Evolutionary conservation across 2,888 invertebrate species (phyloP).

Genomic region (Fragum whitleyi): DNA sequence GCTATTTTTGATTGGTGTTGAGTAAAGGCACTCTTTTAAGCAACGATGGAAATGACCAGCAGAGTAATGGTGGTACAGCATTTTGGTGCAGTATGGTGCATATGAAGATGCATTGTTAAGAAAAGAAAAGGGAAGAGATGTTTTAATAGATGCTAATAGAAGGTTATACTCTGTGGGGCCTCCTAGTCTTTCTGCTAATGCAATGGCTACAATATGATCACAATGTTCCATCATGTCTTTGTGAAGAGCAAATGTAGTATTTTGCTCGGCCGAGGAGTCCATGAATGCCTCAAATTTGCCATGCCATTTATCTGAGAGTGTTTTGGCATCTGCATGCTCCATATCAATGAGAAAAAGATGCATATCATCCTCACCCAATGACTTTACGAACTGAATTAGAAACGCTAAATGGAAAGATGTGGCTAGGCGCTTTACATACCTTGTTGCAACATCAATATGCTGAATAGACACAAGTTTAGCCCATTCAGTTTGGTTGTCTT

Average conservation of each 20-base stretch:
- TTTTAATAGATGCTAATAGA: conserved; percentile 51
- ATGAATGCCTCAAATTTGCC: conserved; percentile 15
- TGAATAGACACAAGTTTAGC: too few relatives aligned
- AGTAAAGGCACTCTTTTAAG: conserved; percentile 48
- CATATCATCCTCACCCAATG: background rate
- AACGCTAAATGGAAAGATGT: conserved; percentile 35
- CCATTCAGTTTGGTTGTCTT: too few relatives aligned
- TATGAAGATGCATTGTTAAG: conserved; percentile 59
- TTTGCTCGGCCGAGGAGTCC: conserved; percentile 19
- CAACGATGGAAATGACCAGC: conserved; percentile 46
- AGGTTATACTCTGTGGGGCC: conserved; percentile 51
- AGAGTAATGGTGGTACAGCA: conserved; percentile 42
- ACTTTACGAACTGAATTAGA: conserved; percentile 22
- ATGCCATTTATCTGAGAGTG: too few relatives aligned
- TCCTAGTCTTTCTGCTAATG: conserved; percentile 55
- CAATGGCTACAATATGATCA: conserved; percentile 54
- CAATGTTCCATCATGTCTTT: conserved; percentile 58
- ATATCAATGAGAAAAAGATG: conserved; percentile 18
- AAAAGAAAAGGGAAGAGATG: conserved; percentile 20
- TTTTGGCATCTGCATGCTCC: background rate
- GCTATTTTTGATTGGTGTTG: conserved; percentile 49
- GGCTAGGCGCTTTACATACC: conserved; percentile 30
- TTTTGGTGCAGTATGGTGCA: conserved; percentile 50
- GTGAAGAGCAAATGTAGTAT: conserved; percentile 53
- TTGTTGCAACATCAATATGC: too few relatives aligned